These are phyloP conservation scores for Lagodon rhomboides DNA, from an alignment of 2,797 vertebrate species.

Conservation along the genomic window DNA sequence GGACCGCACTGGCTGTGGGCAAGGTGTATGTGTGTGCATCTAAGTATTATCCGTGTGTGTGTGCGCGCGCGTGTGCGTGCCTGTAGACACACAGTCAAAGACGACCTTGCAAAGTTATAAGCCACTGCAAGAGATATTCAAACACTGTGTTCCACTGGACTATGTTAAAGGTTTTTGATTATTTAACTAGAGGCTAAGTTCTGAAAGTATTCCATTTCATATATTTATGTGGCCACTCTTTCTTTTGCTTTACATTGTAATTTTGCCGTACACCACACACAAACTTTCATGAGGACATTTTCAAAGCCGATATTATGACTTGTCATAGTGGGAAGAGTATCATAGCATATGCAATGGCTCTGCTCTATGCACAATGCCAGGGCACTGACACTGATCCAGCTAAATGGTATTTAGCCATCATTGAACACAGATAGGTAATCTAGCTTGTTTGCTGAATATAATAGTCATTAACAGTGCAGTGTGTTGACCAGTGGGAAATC, in stretches of 20 bases:
- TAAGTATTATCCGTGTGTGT: conserved; percentile 3
- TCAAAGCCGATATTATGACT: too few relatives aligned
- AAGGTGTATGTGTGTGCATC: conserved; percentile 30
- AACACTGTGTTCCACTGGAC: not conserved
- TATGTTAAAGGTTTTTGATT: not conserved
- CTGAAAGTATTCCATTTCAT: not conserved
- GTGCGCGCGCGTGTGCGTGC: not conserved
- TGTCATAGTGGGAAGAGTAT: too few relatives aligned
- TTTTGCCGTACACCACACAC: not conserved
- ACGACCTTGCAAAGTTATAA: conserved; percentile 7
- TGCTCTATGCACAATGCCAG: too few relatives aligned
- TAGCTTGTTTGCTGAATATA: not conserved
- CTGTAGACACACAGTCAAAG: conserved; percentile 7
- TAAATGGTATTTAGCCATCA: too few relatives aligned
- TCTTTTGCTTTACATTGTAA: not conserved
- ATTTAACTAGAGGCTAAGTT: not conserved
- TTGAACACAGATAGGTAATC: too few relatives aligned
- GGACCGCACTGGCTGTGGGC: conserved; percentile 57
- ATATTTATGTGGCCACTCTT: not conserved
- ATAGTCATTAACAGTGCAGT: not conserved
- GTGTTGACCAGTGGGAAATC: not conserved
- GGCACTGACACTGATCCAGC: too few relatives aligned
- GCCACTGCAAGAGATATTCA: conserved; percentile 2
- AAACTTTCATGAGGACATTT: not conserved
- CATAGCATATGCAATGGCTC: too few relatives aligned